Conservation (phyloP, 2,113 vertebrate genomes). For the Rhea pennata region DNA sequence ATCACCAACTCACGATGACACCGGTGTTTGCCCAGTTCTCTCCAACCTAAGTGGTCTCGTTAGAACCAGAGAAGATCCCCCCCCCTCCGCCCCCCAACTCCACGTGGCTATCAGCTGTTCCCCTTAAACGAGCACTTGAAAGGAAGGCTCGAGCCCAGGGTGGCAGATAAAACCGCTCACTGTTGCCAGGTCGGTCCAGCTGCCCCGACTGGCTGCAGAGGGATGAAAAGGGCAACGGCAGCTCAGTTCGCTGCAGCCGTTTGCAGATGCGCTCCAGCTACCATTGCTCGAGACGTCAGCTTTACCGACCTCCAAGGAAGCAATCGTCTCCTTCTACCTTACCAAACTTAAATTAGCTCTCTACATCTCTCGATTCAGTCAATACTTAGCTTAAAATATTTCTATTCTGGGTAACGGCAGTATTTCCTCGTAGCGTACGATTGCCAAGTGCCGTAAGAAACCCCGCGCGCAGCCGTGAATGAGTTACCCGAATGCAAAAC, state of each 20-base stretch:
- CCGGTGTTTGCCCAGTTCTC: neutral
- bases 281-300: neutral
- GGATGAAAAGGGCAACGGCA: neutral
- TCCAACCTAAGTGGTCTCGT: neutral
- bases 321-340: neutral
- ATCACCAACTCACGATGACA: neutral
- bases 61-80: neutral
- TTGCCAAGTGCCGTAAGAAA: constrained; percentile 51
- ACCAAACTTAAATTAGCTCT: constrained; percentile 21
- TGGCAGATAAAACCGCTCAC: neutral
- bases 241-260: neutral
- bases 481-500: constrained; percentile 41
- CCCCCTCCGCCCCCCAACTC: neutral
- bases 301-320: constrained; percentile 15
- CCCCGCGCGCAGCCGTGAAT: constrained; percentile 10
- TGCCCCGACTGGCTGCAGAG: neutral
- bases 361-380: constrained; percentile 42
- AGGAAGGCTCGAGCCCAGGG: constrained; percentile 15
- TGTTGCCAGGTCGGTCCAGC: neutral
- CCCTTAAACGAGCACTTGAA: neutral
- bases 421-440: constrained; percentile 23
- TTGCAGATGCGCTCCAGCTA: neutral
- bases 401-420: constrained; percentile 42
- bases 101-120: neutral
- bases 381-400: constrained; percentile 47